Evolutionary conservation across 2,888 invertebrate species (phyloP), one percentile per base, ranked within the genome.

Genomic region (Frankliniella fusca): DNA sequence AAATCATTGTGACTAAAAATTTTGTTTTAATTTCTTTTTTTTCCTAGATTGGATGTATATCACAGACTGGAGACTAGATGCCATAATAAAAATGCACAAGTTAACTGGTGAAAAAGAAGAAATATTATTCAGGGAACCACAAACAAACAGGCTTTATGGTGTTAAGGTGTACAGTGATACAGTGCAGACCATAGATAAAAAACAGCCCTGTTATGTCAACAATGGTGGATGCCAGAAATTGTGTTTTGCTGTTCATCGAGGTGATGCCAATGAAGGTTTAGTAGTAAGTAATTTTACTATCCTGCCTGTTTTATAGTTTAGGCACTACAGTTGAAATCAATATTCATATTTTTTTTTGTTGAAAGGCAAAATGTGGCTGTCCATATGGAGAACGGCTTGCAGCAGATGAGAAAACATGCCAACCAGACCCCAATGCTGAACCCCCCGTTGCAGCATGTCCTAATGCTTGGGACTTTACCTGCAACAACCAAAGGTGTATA

Each of bases 1-100:
- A 80, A 80, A 28, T 50, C 48, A 50, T 5, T 27, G 27, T n/a
- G 20, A 81, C 49, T 82, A 3, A 80, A 48, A 27, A 28, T 82
- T 65, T 54, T 82, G 48, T 80, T 70, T 81, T 83, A 38, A 38
- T 38, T 38, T 3, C 5, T 38, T 3, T 38, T 38, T 38, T 38
- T 38, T 85, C 86, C 54, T 86, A 89, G 94, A 97, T 48, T 96
- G 94, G 90, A 94, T 99, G 92, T 99, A 97, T 88, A 97, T 98
- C 80, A 97, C 98, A 0, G 98, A 99, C 88, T 99, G 99, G 97
- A 91, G 98, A 81, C 88, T 98, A 80, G 98, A 98, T 87, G 97
- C 98, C 0, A 97, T 99, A 82, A 94, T 98, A 18, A 91, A 96
- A 38, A 89, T 98, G 84, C 93, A 97, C 87, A 98, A 98, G 88